Conservation (phyloP, 2,888 invertebrate species). For the Drosophila gaucha region DNA sequence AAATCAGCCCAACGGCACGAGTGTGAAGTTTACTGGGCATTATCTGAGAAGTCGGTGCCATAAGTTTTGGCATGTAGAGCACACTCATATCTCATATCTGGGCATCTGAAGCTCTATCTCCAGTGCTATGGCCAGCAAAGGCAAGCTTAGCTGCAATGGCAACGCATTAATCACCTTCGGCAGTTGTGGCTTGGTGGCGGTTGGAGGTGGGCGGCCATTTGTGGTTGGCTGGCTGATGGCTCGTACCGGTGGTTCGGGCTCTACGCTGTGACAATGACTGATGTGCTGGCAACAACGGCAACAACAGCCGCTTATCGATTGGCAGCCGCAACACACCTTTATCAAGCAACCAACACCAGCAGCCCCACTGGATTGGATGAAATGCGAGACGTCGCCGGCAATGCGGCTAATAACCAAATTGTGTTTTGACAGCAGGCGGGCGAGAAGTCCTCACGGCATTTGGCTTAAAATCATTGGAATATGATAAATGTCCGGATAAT, state of each 20-base stretch:
- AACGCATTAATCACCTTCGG: conserved; percentile 83
- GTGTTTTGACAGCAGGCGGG: conserved; percentile 74
- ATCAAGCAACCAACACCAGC: conserved; percentile 58
- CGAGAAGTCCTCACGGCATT: conserved; percentile 18
- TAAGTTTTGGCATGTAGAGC: conserved; percentile 70
- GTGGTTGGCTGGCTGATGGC: conserved; percentile 58
- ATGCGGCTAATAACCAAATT: conserved; percentile 72
- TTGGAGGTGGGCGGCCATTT: conserved; percentile 41
- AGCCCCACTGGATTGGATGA: conserved; percentile 66
- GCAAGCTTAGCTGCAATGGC: conserved; percentile 69
- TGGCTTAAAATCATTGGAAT: conserved; percentile 62
- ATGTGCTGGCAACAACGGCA: conserved; percentile 69
- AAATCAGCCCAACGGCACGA: conserved; percentile 50
- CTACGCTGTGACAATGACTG: conserved; percentile 82
- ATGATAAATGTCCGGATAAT: conserved; percentile 68
- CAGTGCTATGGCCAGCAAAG: conserved; percentile 43
- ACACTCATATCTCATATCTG: conserved; percentile 39
- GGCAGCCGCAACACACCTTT: conserved; percentile 80
- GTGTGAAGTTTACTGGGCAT: conserved; percentile 63
- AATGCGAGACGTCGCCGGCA: conserved; percentile 63
- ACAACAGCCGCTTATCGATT: conserved; percentile 76
- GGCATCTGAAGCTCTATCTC: conserved; percentile 47
- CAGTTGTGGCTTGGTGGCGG: conserved; percentile 41
- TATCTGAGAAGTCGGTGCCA: conserved; percentile 59
- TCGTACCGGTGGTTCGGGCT: conserved; percentile 25